These are phyloP conservation scores for Coelopa frigida DNA, from an alignment of 1,140 invertebrate species.

Conservation along the genomic window DNA sequence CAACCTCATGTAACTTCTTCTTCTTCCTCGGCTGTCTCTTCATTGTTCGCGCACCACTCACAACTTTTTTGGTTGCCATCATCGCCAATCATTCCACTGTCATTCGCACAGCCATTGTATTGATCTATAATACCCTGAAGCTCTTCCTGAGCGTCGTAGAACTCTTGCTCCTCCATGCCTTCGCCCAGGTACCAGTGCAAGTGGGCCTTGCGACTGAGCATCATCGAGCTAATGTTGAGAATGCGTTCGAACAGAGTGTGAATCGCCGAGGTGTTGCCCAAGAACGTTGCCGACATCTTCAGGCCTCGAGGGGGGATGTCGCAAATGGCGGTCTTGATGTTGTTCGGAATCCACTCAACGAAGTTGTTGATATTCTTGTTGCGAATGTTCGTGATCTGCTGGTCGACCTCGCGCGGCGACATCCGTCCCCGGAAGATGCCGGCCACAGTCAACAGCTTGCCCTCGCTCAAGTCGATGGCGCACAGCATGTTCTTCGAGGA, in stretches of 20 bases:
- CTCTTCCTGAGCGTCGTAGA: constrained; percentile 59
- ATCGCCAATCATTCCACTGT: not conserved
- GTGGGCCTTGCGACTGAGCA: constrained; percentile 84
- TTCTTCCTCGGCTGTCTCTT: not conserved
- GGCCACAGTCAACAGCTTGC: constrained; percentile 54
- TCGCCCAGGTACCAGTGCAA: constrained; percentile 69
- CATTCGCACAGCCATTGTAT: constrained; percentile 23
- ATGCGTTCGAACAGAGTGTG: constrained; percentile 69
- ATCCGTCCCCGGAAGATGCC: constrained; percentile 68
- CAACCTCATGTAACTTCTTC: too few species aligned
- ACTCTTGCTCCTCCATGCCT: constrained; percentile 74
- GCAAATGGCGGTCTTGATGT: constrained; percentile 66
- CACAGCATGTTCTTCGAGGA: constrained; percentile 73
- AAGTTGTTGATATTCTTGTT: constrained; percentile 70
- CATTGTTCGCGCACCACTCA: not conserved
- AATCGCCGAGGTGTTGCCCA: constrained; percentile 67
- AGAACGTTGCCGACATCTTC: constrained; percentile 64
- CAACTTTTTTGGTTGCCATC: not conserved
- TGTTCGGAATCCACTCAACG: constrained; percentile 73
- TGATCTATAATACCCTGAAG: constrained; percentile 37
- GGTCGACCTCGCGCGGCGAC: constrained; percentile 55
- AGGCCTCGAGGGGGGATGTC: constrained; percentile 61
- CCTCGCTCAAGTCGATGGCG: constrained; percentile 59
- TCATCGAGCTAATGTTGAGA: constrained; percentile 61
- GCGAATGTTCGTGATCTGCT: constrained; percentile 63